These are phyloP conservation scores for Zosterops borbonicus DNA, from an alignment of 2,113 vertebrate species.

Conservation along the genomic window DNA sequence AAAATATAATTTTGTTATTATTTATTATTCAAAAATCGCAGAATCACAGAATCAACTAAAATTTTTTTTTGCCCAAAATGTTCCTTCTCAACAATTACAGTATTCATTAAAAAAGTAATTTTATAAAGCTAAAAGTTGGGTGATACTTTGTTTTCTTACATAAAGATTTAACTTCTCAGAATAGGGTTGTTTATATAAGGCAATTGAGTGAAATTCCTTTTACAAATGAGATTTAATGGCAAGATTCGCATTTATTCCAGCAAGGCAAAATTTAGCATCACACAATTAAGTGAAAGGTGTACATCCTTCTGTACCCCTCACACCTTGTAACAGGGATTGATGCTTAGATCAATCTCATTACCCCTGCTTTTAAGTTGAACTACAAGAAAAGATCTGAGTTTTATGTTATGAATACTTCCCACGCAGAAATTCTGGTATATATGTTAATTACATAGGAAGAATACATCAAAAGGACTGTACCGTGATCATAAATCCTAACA, in stretches of 20 bases:
- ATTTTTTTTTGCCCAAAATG: neutral
- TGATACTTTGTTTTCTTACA: neutral
- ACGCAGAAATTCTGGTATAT: neutral
- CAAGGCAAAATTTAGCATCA: neutral
- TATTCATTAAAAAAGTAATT: neutral
- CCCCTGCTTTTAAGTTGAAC: neutral
- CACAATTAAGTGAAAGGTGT: neutral
- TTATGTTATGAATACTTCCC: neutral
- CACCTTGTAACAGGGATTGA: neutral
- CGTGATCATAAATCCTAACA: neutral
- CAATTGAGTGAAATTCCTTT: neutral
- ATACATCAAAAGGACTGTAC: neutral
- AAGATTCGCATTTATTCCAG: neutral
- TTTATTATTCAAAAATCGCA: neutral
- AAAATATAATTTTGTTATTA: neutral
- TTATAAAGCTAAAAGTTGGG: neutral
- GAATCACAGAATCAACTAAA: neutral
- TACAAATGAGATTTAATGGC: rapidly evolving
- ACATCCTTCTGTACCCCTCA: neutral
- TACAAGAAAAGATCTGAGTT: neutral
- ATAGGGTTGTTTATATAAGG: neutral
- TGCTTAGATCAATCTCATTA: neutral
- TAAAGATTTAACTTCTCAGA: neutral
- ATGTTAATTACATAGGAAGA: neutral
- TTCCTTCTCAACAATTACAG: neutral